Base-by-base conservation (phyloP, 92 coral and sea anemone genomes). In the Palythoa caribaeorum region DNA sequence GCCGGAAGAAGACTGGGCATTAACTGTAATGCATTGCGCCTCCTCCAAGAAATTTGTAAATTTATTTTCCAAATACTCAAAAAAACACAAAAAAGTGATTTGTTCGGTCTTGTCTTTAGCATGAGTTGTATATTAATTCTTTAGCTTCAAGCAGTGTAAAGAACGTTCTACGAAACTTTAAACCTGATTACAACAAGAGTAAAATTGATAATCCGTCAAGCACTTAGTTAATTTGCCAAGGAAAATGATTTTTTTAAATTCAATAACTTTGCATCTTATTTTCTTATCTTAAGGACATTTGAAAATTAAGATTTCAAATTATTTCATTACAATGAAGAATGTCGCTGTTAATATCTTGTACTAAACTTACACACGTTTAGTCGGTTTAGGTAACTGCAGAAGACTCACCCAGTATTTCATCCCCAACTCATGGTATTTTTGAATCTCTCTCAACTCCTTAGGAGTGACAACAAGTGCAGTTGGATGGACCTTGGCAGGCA, bases 371-470 rank as follows among this genome's bases (percentile, higher is more conserved):
- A 63, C 7, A 44, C 50, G 7, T 4, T 4, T 3, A 44, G 50
- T 8, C 7, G 6, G 50, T 44, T 4, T 44, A 37, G 8, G 3
- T 37, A 6, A 72, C 2, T 37, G 8, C 37, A 63, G 70, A 44
- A 44, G 50, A 44, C 50, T 73, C 83, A 95, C 98, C 98, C 96
- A 95, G 71, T 95, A 95, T 78, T 93, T 95, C 87, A 85, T 89
- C 17, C 98, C 98, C 12, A 95, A 92, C 68, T 95, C 98, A 57
- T 95, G 98, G 44, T 93, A 91, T 84, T 95, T 95, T 81, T 95
- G 98, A 21, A 95, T 79, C 84, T 95, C 94, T 57, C 98, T 85
- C 16, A 95, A 90, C 87, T 95, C 98, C 47, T 88, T 95, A 10
- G 98, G 92, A 83, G 90, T 92, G 60, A 92, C 90, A 28, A 88